Conservation (phyloP, 2,797 vertebrate genomes). For the Hemibagrus guttatus region DNA sequence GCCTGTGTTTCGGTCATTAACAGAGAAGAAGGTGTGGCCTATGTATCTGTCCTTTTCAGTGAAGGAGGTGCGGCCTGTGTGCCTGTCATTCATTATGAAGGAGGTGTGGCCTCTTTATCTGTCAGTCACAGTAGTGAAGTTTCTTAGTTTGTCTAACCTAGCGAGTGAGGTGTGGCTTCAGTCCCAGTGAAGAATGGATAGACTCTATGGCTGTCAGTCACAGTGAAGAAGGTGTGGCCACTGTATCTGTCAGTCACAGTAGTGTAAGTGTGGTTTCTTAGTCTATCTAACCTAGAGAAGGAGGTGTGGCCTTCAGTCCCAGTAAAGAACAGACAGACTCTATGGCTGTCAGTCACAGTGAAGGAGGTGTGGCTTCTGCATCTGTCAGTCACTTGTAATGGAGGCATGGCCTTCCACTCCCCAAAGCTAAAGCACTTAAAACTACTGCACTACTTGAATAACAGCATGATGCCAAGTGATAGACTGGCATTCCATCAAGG, state of each 20-base stretch:
- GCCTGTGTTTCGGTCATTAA: background rate
- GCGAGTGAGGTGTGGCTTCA: background rate
- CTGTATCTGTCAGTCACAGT: background rate
- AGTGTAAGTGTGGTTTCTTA: background rate
- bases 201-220: background rate
- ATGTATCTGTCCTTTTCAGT: background rate
- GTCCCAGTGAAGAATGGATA: background rate
- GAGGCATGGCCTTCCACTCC: background rate
- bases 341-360: background rate
- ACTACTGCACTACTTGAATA: background rate
- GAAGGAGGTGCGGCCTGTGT: background rate
- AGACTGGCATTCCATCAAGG: constrained; percentile 9
- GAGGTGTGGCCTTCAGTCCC: background rate
- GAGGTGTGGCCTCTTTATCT: background rate
- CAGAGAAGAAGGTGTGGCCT: background rate
- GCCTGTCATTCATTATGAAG: background rate
- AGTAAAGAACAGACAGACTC: background rate
- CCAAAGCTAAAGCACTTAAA: background rate
- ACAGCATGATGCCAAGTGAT: background rate
- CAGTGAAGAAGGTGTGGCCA: background rate
- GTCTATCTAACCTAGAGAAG: background rate
- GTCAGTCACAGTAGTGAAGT: too few species aligned
- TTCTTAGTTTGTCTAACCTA: background rate
- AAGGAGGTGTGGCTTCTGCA: background rate
- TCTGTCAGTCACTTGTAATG: background rate